Conservation (phyloP, 1,140 invertebrate species). For the Dysdera silvatica region DNA sequence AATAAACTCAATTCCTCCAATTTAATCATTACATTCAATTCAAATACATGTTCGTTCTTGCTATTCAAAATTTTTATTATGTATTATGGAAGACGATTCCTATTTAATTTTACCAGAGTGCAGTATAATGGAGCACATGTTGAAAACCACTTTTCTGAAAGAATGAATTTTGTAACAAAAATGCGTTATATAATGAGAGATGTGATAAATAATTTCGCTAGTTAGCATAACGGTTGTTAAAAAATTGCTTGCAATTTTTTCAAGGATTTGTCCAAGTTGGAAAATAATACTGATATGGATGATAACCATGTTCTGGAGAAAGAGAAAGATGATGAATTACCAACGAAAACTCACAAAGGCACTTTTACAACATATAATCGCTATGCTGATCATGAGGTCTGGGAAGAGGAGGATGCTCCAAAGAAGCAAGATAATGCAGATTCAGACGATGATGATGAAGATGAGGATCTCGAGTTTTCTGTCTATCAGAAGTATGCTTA, state of each 20-base stretch:
- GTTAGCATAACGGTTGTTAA: neutral
- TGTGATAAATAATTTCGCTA: neutral
- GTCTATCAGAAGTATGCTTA: constrained; percentile 16
- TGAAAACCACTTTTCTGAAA: too few species aligned
- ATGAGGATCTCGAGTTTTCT: constrained; percentile 21
- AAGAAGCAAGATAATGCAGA: constrained; percentile 13
- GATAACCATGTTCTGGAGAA: neutral
- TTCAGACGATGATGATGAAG: constrained; percentile 23
- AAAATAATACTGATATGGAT: constrained; percentile 15
- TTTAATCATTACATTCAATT: too few species aligned
- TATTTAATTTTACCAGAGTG: too few species aligned
- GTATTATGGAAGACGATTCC: too few species aligned
- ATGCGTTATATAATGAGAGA: neutral
- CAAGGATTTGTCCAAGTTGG: constrained; percentile 4
- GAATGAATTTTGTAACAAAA: too few species aligned
- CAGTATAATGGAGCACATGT: too few species aligned
- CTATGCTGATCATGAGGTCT: neutral
- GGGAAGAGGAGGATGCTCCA: constrained; percentile 1
- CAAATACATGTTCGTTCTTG: too few species aligned
- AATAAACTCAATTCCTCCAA: too few species aligned
- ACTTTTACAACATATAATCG: constrained; percentile 4
- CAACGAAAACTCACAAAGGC: neutral
- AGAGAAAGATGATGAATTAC: neutral
- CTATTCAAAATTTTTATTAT: too few species aligned
- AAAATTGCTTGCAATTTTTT: neutral